phyloP scores from a whole-genome alignment of 2,888 invertebrate species.

The Allygus modestus region DNA sequence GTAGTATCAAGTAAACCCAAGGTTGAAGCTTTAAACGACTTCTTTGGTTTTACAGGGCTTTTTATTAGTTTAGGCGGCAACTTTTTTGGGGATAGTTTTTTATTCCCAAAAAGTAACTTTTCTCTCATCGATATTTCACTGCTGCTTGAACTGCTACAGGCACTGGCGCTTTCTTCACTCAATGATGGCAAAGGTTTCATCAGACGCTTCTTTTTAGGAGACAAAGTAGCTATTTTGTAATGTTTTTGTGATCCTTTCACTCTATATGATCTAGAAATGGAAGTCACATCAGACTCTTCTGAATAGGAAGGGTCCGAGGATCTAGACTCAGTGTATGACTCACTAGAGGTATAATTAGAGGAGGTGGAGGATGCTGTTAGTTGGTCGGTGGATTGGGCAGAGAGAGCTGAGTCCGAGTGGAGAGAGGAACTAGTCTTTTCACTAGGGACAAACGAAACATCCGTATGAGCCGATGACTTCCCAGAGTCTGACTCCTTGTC shows the following conservation, averaged over 20 bases:
- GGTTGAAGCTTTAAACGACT: background rate
- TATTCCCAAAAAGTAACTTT: conserved; percentile 34
- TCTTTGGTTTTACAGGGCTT: background rate
- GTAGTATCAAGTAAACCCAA: background rate
- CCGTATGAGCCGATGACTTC: conserved; percentile 14
- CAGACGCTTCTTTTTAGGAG: background rate
- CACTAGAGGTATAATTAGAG: conserved; percentile 31
- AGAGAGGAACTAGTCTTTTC: background rate
- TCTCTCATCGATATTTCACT: conserved; percentile 49
- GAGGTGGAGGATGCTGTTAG: conserved; percentile 32
- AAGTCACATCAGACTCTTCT: conserved; percentile 5
- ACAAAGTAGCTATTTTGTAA: background rate
- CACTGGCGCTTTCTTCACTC: conserved; percentile 1
- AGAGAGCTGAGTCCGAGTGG: conserved; percentile 17
- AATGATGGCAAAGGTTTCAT: background rate
- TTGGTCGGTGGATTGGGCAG: conserved; percentile 12
- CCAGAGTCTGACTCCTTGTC: conserved; percentile 50
- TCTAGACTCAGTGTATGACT: conserved; percentile 1
- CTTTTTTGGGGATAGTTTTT: conserved; percentile 38
- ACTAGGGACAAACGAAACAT: conserved; percentile 43
- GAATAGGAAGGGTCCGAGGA: conserved; percentile 47
- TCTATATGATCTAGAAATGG: background rate
- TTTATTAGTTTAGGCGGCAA: background rate
- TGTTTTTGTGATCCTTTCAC: background rate
- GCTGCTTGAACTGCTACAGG: background rate